These are phyloP conservation scores for Tragulus kanchil DNA, from an alignment of 2,113 vertebrate species.

Conservation along the genomic window DNA sequence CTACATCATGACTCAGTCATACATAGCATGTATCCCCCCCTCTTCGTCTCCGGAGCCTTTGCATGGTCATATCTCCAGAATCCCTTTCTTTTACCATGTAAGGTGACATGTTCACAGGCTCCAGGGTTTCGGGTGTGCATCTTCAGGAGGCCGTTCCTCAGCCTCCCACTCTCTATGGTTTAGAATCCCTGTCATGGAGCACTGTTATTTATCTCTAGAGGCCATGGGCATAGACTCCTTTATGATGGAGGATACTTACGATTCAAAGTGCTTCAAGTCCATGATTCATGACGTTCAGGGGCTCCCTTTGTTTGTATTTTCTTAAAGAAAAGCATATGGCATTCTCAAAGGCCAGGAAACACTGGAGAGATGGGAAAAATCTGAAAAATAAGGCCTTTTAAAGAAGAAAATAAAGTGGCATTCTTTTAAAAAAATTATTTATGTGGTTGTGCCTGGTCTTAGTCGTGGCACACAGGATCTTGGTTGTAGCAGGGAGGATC, in stretches of 20 bases:
- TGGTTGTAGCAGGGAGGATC: background rate
- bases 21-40: background rate
- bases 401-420: background rate
- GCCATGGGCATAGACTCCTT: background rate
- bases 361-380: background rate
- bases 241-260: background rate
- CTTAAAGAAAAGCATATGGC: background rate
- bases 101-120: background rate
- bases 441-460: background rate
- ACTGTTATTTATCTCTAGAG: background rate
- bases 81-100: background rate
- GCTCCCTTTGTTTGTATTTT: slow-evolving; percentile 40
- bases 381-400: background rate
- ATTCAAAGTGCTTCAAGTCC: slow-evolving; percentile 19
- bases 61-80: background rate
- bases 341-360: background rate
- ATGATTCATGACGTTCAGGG: background rate
- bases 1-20: background rate
- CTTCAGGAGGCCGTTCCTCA: background rate
- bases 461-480: background rate
- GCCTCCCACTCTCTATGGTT: background rate
- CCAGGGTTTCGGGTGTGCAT: background rate
- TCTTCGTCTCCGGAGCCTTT: background rate
- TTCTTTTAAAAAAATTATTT: background rate
- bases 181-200: background rate